Conservation (phyloP, 2,888 invertebrate genomes). For the Pecten maximus region DNA sequence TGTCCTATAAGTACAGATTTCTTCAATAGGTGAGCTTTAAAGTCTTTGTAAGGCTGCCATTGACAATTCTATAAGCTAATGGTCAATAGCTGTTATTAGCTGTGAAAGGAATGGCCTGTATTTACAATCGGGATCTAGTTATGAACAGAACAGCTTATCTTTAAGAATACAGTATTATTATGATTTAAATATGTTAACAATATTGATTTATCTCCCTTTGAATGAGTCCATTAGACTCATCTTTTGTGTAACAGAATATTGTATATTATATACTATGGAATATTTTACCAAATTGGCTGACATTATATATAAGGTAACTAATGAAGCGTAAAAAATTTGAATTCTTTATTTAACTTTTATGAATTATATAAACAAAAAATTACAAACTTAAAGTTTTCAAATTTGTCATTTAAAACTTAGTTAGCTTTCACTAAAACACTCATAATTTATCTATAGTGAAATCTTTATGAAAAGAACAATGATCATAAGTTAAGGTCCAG, state of each 20-base stretch:
- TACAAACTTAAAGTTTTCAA: too few relatives aligned
- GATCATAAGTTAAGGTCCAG: too few relatives aligned
- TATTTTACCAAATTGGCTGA: not conserved
- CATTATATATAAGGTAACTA: not conserved
- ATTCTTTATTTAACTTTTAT: not conserved
- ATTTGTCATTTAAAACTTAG: too few relatives aligned
- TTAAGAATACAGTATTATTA: not conserved
- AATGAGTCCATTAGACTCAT: not conserved
- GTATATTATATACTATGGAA: not conserved
- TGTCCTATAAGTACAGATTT: not conserved
- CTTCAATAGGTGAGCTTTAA: not conserved
- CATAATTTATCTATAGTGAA: too few relatives aligned
- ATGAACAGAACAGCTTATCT: conserved; percentile 15
- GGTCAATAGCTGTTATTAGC: not conserved
- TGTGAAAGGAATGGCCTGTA: not conserved
- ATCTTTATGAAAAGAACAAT: too few relatives aligned
- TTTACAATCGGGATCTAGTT: not conserved
- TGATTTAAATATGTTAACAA: not conserved
- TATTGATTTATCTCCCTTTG: not conserved
- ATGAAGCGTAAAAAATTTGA: not conserved
- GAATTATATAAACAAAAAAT: too few relatives aligned
- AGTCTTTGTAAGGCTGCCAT: not conserved
- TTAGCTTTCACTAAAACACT: too few relatives aligned
- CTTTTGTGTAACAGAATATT: not conserved
- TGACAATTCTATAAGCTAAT: not conserved